A percentile compares a stretch with the other conserved stretches of the same genome.
phyloP scores from a whole-genome alignment of 2,888 invertebrate genomes.

The Alsophila aescularia region DNA sequence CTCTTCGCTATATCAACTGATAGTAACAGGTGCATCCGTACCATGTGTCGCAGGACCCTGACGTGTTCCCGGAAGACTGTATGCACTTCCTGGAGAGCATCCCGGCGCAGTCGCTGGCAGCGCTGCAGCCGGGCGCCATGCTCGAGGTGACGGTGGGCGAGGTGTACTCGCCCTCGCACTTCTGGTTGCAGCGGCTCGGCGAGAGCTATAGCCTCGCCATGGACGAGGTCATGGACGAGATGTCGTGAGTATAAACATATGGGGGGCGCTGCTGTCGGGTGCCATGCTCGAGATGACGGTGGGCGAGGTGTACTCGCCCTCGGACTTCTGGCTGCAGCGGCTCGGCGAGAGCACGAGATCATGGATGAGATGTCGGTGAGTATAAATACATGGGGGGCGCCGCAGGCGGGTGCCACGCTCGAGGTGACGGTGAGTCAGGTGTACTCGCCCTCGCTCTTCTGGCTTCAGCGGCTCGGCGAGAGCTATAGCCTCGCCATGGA shows the following conservation, averaged over 20 bases:
- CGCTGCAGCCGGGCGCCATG: conserved; percentile 51
- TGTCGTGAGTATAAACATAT: conserved; percentile 79
- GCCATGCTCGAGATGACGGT: no score
- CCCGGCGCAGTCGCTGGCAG: conserved; percentile 46
- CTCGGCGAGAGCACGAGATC: conserved; percentile 60
- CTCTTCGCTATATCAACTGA: no score
- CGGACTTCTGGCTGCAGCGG: conserved; percentile 83
- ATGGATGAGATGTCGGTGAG: conserved; percentile 83
- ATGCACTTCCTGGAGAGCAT: conserved; percentile 67
- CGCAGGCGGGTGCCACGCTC: conserved; percentile 56
- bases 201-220: conserved; percentile 60
- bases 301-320: conserved; percentile 83
- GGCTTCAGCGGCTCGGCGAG: conserved; percentile 74
- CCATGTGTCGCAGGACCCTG: conserved; percentile 58
- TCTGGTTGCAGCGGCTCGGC: conserved; percentile 80
- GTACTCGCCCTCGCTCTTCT: conserved; percentile 85
- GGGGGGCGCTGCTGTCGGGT: no score
- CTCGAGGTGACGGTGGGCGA: conserved; percentile 76
- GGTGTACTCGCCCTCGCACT: conserved; percentile 84
- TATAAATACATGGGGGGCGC: conserved; percentile 38
- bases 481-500: conserved; percentile 65
- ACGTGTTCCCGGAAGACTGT: conserved; percentile 76
- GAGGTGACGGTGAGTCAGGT: conserved; percentile 79
- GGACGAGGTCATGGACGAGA: conserved; percentile 78
- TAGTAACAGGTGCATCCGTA: no score